Conservation (phyloP, 30 jellyfish, hydroid and myxozoan genomes). For the Aurelia aurita complex sp. Pacific region DNA sequence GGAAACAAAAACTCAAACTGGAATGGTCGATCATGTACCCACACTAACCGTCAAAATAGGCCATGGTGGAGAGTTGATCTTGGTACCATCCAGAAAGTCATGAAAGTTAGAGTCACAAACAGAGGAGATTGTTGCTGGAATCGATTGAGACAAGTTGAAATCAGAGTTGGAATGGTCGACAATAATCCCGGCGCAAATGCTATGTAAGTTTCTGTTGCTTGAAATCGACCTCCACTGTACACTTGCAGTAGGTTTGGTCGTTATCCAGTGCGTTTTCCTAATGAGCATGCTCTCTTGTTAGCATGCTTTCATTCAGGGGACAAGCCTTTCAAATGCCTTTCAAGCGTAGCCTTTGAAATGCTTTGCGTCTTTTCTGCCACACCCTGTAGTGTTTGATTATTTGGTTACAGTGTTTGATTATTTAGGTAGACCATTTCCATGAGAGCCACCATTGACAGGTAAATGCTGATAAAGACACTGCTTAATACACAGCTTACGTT, state of each 20-base stretch:
- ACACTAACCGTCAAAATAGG: conserved; percentile 41
- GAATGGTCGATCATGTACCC: conserved; percentile 67
- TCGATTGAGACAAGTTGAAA: conserved; percentile 52
- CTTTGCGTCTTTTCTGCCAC: too few species aligned
- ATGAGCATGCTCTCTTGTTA: not conserved
- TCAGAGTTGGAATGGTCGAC: conserved; percentile 55
- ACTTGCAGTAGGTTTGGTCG: not conserved
- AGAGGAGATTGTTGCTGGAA: conserved; percentile 59
- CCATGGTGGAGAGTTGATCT: conserved; percentile 85
- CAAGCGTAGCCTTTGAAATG: too few species aligned
- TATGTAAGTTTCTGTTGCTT: conserved; percentile 5
- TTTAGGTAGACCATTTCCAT: too few species aligned
- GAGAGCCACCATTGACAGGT: too few species aligned
- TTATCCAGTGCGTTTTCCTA: too few species aligned
- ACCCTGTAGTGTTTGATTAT: too few species aligned
- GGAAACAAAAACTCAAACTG: conserved; percentile 68
- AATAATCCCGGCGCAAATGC: conserved; percentile 47
- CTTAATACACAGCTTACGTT: too few species aligned
- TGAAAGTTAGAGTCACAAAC: conserved; percentile 37
- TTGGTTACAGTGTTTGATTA: too few species aligned
- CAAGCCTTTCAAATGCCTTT: too few species aligned
- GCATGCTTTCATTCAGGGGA: too few species aligned
- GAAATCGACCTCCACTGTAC: too few species aligned
- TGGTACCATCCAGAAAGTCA: conserved; percentile 11
- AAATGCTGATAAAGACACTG: too few species aligned